Conservation (phyloP, 2,113 vertebrate genomes). For the Cranoglanis bouderius region DNA sequence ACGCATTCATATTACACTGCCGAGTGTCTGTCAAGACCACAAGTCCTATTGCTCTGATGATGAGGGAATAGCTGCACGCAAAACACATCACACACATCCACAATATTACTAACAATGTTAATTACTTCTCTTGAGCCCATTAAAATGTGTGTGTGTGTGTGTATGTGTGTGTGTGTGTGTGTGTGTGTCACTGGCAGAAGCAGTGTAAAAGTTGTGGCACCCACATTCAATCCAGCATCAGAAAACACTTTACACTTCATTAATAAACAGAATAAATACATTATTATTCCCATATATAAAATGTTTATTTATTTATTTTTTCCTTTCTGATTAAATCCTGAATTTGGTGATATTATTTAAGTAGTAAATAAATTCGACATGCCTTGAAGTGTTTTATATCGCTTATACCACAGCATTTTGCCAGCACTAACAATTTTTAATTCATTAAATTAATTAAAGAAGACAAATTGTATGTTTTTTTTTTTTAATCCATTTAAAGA, state of each 20-base stretch:
- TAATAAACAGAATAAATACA: neutral
- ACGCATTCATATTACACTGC: slow-evolving; percentile 21
- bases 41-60: slow-evolving; percentile 17
- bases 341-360: neutral
- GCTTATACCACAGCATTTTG: too few species aligned
- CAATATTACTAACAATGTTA: neutral
- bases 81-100: neutral
- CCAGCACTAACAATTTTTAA: too few species aligned
- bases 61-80: neutral
- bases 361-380: neutral
- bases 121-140: neutral
- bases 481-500: too few species aligned
- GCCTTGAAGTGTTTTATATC: too few species aligned
- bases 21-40: slow-evolving; percentile 8
- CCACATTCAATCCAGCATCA: neutral
- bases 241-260: neutral
- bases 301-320: neutral
- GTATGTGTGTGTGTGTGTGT: too few species aligned
- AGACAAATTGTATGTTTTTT: too few species aligned
- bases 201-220: neutral
- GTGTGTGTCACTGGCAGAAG: neutral
- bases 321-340: neutral
- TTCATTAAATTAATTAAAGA: too few species aligned
- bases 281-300: neutral
- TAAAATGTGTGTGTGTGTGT: neutral